phyloP scores from a whole-genome alignment of 2,888 invertebrate genomes.

The Microlaimidae sp. region DNA sequence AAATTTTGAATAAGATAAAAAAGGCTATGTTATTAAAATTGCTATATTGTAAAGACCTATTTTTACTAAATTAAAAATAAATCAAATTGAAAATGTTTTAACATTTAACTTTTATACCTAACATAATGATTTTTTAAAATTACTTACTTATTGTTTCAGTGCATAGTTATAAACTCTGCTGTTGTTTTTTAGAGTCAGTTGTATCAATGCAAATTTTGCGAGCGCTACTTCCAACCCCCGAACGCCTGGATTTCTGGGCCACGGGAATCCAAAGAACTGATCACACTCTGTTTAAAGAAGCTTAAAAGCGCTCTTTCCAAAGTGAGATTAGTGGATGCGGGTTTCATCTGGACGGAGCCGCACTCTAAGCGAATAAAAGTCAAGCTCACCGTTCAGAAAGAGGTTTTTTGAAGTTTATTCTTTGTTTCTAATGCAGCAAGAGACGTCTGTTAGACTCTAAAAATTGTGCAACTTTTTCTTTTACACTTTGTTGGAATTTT shows the following conservation, averaged over 20 bases:
- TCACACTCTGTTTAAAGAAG: conserved; percentile 65
- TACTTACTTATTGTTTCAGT: too few species aligned
- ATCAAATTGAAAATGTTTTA: neutral
- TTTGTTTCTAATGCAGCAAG: neutral
- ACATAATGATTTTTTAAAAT: too few species aligned
- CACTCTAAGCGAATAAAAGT: conserved; percentile 86
- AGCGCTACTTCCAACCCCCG: conserved; percentile 68
- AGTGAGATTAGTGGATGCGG: conserved; percentile 81
- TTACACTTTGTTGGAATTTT: conserved; percentile 1
- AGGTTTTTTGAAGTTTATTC: conserved; percentile 41
- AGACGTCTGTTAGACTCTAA: neutral
- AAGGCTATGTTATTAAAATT: too few species aligned
- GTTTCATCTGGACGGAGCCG: conserved; percentile 96
- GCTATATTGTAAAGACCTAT: neutral
- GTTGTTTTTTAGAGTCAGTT: conserved; percentile 17
- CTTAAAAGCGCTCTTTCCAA: conserved; percentile 60
- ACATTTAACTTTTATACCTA: neutral
- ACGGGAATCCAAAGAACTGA: conserved; percentile 43
- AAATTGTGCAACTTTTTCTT: neutral
- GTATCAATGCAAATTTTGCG: conserved; percentile 41
- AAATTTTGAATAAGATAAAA: too few species aligned
- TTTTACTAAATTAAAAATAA: too few species aligned
- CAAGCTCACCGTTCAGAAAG: conserved; percentile 82
- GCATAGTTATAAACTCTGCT: too few species aligned
- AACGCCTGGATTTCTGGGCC: conserved; percentile 55